Evolutionary conservation across 1,140 invertebrate genomes (phyloP).

Genomic region (Xylocopa sonorina): DNA sequence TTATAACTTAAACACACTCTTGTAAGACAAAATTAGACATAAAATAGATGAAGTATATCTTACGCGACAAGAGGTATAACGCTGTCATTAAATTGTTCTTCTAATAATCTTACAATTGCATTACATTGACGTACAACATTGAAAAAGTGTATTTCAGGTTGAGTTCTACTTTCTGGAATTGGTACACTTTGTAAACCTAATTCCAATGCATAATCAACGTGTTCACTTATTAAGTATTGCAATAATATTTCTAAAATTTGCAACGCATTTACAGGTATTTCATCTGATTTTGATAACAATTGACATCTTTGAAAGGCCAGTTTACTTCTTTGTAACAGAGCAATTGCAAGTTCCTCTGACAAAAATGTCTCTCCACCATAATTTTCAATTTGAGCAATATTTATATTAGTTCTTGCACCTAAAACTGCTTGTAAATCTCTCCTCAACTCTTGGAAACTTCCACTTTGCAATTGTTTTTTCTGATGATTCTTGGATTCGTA

Average conservation of each 20-base stretch:
- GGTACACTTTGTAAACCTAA: slow-evolving; percentile 95
- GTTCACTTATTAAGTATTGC: slow-evolving; percentile 93
- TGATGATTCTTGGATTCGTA: slow-evolving; percentile 97
- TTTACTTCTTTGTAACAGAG: slow-evolving; percentile 95
- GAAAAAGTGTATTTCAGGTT: slow-evolving; percentile 96
- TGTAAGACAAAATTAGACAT: not conserved
- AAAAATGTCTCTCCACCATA: slow-evolving; percentile 98
- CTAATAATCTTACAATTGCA: slow-evolving; percentile 96
- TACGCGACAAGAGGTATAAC: slow-evolving; percentile 94
- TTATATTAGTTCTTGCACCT: slow-evolving; percentile 94
- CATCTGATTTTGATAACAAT: slow-evolving; percentile 90
- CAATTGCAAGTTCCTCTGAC: slow-evolving; percentile 97
- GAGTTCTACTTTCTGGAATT: slow-evolving; percentile 91
- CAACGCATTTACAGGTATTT: slow-evolving; percentile 90
- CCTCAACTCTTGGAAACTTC: slow-evolving; percentile 95
- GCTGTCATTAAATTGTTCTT: slow-evolving; percentile 96
- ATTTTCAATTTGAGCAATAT: slow-evolving; percentile 96
- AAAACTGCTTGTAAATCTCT: slow-evolving; percentile 97
- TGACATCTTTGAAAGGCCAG: slow-evolving; percentile 94
- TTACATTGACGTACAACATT: slow-evolving; percentile 97
- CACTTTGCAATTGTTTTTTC: slow-evolving; percentile 92
- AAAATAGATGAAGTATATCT: slow-evolving; percentile 67
- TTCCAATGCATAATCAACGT: slow-evolving; percentile 98
- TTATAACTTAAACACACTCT: slow-evolving; percentile 2
- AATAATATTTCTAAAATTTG: slow-evolving; percentile 94